Base-by-base conservation (phyloP, 2,797 vertebrate genomes). In the Pangasius krempfi region DNA sequence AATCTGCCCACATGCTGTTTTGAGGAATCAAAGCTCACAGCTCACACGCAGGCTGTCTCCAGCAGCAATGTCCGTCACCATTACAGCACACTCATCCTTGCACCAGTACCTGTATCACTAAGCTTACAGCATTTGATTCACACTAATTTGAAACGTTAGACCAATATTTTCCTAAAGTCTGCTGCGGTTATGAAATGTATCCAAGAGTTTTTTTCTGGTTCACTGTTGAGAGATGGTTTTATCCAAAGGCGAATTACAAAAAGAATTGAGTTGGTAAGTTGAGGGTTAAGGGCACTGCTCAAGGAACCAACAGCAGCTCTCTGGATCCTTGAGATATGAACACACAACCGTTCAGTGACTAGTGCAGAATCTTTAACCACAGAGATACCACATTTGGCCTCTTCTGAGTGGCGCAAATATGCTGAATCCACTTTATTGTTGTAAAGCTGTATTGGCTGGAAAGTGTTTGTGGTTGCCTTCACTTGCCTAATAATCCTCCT, bases 1-100 rank as follows among this genome's bases (percentile, higher is more conserved):
- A 84, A 87, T 89, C 84, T 88, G 88, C 80, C 83, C 85, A 82
- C 86, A 62, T 91, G 89, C 73, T 86, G 76, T 88, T 89, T 68
- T 30, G 54, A 86, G 88, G 72, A 72, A 89, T 68, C 54, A 4
- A 47, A 89, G 73, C 80, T 40, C 76, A 82, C 62, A 85, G 50
- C 84, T 89, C 58, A 60, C 33, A 80, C 47, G 30, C 68, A 76
- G 82, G 56, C 18, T 33, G 56, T 27, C 66, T 73, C 56, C n/a
- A 66, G 68, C 52, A 75, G 60, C 56, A 70, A 47, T 27, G 73
- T 25, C 16, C 8, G 0, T 72, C 54, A 66, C 10, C 16, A 47
- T 72, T 64, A 78, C 3, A 16, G 6, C 25, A 85, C 44, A 5
- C n/a, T 40, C 27, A 58, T 33, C 7, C 18, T 20, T 33, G 27